Base-by-base conservation (phyloP, 2,797 vertebrate species). In the Scomberomorus guttatus region DNA sequence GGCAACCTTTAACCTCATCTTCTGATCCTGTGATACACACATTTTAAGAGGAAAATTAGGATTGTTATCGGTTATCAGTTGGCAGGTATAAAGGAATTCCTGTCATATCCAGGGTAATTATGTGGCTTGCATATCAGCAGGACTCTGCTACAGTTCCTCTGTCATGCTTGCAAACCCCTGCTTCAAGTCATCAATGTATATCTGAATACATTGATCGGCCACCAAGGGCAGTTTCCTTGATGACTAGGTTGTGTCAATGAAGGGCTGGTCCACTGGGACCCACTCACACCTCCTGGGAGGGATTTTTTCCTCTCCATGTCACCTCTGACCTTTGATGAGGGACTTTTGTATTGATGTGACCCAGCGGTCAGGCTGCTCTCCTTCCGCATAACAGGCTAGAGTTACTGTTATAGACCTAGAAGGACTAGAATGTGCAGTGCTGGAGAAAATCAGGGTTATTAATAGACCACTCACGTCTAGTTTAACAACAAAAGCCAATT, bases 291-390 rank as follows among this genome's bases (percentile, higher is more conserved):
- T 65, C 57, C 72, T 58, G 73, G 59, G 66, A 77, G 65, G 22
- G 65, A 55, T 44, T 54, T 27, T 77, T 76, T 56, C 62, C 58
- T 81, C 52, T 89, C 59, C 60, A 12, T 77, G 83, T 78, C 75
- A 86, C 72, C 86, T 87, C 37, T 76, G 82, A 88, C 82, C 86
- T 87, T 79, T 79, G 56, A 74, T 83, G 65, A 72, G 56, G 75
- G 81, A 72, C 77, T 34, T 88, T 89, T 79, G 72, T 87, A 88
- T 91, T 74, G 81, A 92, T 74, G 62, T 57, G 60, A 29, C n/a
- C 18, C 22, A 55, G 52, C 27, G 32, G 60, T 83, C 76, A 72
- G 42, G 54, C 59, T 81, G 42, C 54, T 83, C 57, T 84, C 69
- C 71, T 59, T 84, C 65, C 5, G 18, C 80, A 60, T 63, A 51